Evolutionary conservation across 2,888 invertebrate genomes (phyloP).

Genomic region (Euproctis similis): DNA sequence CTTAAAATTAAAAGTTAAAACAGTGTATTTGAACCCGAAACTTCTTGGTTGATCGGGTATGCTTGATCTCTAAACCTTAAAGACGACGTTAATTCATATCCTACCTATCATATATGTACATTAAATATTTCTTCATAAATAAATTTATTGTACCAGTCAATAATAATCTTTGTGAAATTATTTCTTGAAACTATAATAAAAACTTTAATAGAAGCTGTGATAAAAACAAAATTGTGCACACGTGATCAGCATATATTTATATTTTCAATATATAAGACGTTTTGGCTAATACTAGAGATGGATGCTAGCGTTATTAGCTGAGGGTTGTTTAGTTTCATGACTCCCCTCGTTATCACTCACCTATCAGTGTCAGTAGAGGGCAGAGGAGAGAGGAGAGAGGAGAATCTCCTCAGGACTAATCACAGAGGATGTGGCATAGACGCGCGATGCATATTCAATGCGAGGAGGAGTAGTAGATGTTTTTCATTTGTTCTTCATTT

Average conservation of each 20-base stretch:
- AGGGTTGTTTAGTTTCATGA: conserved; percentile 56
- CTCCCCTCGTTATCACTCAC: conserved; percentile 73
- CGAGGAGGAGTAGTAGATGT: too few species aligned
- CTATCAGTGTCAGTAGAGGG: conserved; percentile 61
- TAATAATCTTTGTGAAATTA: too few species aligned
- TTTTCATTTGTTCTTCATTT: conserved; percentile 68
- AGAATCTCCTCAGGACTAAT: conserved; percentile 61
- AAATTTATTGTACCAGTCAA: too few species aligned
- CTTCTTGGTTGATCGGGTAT: too few species aligned
- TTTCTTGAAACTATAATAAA: too few species aligned
- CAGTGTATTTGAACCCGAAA: too few species aligned
- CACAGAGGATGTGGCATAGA: conserved; percentile 72
- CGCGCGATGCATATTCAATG: conserved; percentile 75
- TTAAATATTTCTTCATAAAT: too few species aligned
- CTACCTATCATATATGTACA: too few species aligned
- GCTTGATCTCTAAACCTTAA: too few species aligned
- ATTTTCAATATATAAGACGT: conserved; percentile 73
- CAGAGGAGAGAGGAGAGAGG: too few species aligned
- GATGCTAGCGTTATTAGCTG: conserved; percentile 69
- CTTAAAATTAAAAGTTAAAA: too few species aligned
- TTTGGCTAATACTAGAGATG: conserved; percentile 63
- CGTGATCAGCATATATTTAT: conserved; percentile 64
- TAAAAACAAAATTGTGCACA: conserved; percentile 63
- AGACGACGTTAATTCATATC: too few species aligned
- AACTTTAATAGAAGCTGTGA: conserved; percentile 42